Conservation (phyloP, 2,797 vertebrate genomes). For the Echeneis naucrates region DNA sequence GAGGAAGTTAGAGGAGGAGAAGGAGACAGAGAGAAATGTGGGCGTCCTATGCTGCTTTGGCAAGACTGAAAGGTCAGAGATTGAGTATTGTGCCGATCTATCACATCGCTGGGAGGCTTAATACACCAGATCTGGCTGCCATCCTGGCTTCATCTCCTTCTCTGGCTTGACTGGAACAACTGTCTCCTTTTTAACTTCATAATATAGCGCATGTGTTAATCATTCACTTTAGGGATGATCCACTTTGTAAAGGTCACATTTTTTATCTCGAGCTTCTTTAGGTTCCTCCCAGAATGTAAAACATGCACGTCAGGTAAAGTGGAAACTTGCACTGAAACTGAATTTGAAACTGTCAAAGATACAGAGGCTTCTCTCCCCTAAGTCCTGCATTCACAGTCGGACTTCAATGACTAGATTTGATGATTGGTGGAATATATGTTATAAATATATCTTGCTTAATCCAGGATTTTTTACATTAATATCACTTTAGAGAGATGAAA, state of each 20-base stretch:
- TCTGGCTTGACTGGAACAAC: conserved; percentile 24
- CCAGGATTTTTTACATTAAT: background rate
- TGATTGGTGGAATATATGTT: background rate
- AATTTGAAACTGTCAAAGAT: background rate
- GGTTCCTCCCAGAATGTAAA: background rate
- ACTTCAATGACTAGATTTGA: background rate
- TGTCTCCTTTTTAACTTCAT: conserved; percentile 24
- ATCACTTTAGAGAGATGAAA: background rate
- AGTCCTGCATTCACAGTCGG: background rate
- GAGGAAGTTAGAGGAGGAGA: conserved; percentile 37
- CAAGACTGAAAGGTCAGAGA: conserved; percentile 79
- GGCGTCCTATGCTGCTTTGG: conserved; percentile 74
- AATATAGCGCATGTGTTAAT: background rate
- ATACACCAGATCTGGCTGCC: conserved; percentile 48
- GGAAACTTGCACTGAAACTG: background rate
- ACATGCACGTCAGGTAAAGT: background rate
- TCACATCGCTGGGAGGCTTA: conserved; percentile 61
- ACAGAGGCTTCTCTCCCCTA: background rate
- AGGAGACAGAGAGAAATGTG: conserved; percentile 60
- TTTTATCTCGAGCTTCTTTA: conserved; percentile 16
- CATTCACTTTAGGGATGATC: background rate
- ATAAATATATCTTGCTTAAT: background rate
- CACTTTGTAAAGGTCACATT: conserved; percentile 12
- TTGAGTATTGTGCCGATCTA: conserved; percentile 77
- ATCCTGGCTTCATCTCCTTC: conserved; percentile 45